These are phyloP conservation scores for Thalpophila matura DNA, from an alignment of 2,888 invertebrate species.

Conservation along the genomic window DNA sequence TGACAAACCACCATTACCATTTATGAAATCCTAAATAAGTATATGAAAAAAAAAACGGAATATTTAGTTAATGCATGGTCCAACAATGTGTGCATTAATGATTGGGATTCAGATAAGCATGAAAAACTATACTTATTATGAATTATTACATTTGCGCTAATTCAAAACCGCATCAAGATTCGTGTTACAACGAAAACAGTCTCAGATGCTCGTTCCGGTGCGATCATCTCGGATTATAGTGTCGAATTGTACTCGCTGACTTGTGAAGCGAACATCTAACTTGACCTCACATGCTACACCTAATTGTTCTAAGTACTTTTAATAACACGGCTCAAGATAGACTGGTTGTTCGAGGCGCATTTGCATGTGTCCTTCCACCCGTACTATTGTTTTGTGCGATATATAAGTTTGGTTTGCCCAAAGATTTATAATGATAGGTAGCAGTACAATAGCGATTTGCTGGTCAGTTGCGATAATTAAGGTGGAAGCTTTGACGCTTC, in stretches of 20 bases:
- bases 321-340: slow-evolving; percentile 64
- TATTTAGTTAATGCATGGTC: too few species aligned
- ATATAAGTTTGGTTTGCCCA: slow-evolving; percentile 74
- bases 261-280: slow-evolving; percentile 71
- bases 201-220: slow-evolving; percentile 82
- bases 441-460: slow-evolving; percentile 60
- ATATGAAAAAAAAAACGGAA: too few species aligned
- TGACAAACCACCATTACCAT: too few species aligned
- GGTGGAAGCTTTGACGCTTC: slow-evolving; percentile 42
- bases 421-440: slow-evolving; percentile 73
- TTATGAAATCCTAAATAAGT: too few species aligned
- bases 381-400: slow-evolving; percentile 80
- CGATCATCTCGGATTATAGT: slow-evolving; percentile 82
- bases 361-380: slow-evolving; percentile 81
- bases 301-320: slow-evolving; percentile 54
- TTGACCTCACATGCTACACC: slow-evolving; percentile 60
- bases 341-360: slow-evolving; percentile 66
- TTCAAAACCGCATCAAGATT: neutral
- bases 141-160: too few species aligned
- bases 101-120: too few species aligned
- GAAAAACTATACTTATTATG: too few species aligned
- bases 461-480: slow-evolving; percentile 54
- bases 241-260: slow-evolving; percentile 84
- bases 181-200: slow-evolving; percentile 73
- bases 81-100: too few species aligned